A percentile compares a stretch with the other conserved stretches of the same genome.
Evolutionary conservation across 2,888 invertebrate species (phyloP).

Genomic region (Gryllus longicercus): DNA sequence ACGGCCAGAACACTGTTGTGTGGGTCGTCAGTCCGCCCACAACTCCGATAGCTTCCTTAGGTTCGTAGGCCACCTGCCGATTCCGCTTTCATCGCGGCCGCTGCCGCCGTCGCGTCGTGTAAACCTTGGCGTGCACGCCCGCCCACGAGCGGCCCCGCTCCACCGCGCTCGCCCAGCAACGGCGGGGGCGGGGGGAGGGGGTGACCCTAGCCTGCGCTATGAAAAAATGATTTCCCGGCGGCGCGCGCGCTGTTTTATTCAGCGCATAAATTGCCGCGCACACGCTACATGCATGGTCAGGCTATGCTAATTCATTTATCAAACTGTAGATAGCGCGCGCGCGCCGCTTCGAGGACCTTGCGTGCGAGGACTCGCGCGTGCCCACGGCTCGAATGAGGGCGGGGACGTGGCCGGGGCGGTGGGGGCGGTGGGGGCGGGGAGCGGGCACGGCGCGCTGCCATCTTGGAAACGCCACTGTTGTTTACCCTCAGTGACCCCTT

Average conservation of each 20-base stretch:
- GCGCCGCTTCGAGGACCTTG: background rate
- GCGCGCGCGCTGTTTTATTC: background rate
- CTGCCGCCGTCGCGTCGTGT: background rate
- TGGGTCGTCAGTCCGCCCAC: too few species aligned
- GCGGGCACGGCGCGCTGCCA: too few species aligned
- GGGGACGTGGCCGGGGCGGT: too few species aligned
- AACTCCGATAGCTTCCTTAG: too few species aligned
- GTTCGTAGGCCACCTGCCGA: too few species aligned
- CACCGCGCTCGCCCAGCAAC: background rate
- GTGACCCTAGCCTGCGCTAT: background rate
- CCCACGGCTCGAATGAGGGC: too few species aligned
- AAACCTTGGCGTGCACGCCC: background rate
- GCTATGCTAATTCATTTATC: conserved; percentile 17
- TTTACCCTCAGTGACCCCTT: too few species aligned
- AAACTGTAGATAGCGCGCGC: background rate
- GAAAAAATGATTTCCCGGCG: conserved; percentile 17
- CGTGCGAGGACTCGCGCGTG: background rate
- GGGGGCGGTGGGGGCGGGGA: too few species aligned
- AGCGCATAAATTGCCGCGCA: background rate
- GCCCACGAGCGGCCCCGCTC: background rate
- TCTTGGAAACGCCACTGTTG: too few species aligned
- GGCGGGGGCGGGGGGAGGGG: background rate
- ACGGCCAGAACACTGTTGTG: too few species aligned
- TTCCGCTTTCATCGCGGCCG: background rate
- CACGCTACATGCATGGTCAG: conserved; percentile 17